phyloP scores from a whole-genome alignment of 1,140 invertebrate genomes.

The Macrotrachela quadricornifera region DNA sequence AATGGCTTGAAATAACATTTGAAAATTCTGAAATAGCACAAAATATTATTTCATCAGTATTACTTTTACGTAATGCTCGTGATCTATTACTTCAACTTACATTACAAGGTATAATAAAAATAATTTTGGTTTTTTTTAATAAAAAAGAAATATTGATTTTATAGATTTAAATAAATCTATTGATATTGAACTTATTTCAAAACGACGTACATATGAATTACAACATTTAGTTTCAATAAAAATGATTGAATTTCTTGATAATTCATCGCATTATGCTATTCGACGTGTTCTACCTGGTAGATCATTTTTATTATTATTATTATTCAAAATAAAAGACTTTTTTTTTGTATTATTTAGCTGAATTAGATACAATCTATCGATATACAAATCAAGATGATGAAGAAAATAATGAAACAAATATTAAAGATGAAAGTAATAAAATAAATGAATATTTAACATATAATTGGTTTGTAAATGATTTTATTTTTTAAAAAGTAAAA shows the following conservation, averaged over 20 bases:
- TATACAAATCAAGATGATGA: background rate
- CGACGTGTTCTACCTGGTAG: constrained; percentile 63
- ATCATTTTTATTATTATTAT: constrained; percentile 43
- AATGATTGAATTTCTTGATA: constrained; percentile 52
- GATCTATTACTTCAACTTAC: constrained; percentile 28
- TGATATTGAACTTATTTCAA: background rate
- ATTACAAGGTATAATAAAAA: constrained; percentile 35
- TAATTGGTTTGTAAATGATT: constrained; percentile 44
- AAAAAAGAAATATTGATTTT: background rate
- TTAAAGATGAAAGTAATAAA: constrained; percentile 58
- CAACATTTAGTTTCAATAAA: constrained; percentile 32
- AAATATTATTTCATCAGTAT: constrained; percentile 45
- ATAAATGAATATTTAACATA: constrained; percentile 60
- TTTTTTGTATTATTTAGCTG: background rate
- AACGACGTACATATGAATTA: constrained; percentile 1
- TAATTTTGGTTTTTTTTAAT: constrained; percentile 8
- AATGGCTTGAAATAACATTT: constrained; percentile 61
- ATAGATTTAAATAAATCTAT: constrained; percentile 14
- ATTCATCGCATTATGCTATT: constrained; percentile 54
- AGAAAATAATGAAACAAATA: constrained; percentile 18
- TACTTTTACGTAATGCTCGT: constrained; percentile 56
- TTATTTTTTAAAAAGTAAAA: background rate
- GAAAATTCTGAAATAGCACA: constrained; percentile 49
- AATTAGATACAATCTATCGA: background rate
- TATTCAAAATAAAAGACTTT: background rate